Conservation (phyloP, 2,797 vertebrate genomes). For the Allobates femoralis region DNA sequence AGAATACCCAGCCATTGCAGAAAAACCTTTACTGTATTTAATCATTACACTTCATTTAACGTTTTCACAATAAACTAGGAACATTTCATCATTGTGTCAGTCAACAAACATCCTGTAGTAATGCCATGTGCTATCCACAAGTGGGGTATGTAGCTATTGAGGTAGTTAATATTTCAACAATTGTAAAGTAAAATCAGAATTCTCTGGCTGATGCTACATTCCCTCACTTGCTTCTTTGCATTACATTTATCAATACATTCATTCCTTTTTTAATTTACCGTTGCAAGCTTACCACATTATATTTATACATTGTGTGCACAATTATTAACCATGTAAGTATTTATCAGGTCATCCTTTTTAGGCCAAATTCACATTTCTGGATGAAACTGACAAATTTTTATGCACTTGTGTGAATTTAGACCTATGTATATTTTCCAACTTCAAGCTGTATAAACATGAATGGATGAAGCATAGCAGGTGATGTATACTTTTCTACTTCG, state of each 20-base stretch:
- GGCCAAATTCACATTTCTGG: no score
- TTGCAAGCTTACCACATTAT: no score
- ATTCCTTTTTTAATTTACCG: not conserved
- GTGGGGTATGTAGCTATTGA: no score
- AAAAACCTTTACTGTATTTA: not conserved
- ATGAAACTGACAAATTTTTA: no score
- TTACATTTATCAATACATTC: not conserved
- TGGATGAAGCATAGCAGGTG: no score
- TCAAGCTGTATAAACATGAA: no score
- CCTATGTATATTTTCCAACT: no score
- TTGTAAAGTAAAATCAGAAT: not conserved
- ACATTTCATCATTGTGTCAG: not conserved
- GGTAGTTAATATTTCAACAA: conserved; percentile 3
- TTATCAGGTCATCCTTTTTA: no score
- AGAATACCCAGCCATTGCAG: not conserved
- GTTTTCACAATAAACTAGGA: not conserved
- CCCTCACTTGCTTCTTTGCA: not conserved
- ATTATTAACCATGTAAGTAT: no score
- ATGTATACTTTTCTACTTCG: no score
- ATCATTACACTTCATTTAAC: not conserved
- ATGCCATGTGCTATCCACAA: not conserved
- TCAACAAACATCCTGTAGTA: not conserved
- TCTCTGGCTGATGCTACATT: not conserved
- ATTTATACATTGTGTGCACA: no score
- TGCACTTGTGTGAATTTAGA: no score